These are phyloP conservation scores for Zaprionus taronus DNA, from an alignment of 1,140 invertebrate species.

Conservation along the genomic window DNA sequence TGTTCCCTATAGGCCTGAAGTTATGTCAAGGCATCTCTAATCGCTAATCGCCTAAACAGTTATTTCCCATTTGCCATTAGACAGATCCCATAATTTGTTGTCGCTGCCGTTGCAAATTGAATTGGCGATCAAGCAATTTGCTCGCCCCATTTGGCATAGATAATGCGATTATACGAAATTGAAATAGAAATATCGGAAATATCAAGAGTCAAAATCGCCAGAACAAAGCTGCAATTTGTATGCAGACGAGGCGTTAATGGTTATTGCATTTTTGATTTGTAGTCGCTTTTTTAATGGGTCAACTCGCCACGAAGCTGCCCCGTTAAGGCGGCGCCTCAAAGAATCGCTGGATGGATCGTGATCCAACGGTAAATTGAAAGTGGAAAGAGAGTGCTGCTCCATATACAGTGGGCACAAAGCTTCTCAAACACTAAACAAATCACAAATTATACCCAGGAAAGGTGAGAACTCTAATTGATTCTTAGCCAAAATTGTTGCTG, in stretches of 20 bases:
- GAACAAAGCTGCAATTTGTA: slow-evolving; percentile 14
- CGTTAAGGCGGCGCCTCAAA: not conserved
- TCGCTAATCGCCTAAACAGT: slow-evolving; percentile 18
- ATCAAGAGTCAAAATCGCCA: slow-evolving; percentile 36
- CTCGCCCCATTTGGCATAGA: slow-evolving; percentile 2
- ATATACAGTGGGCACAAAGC: not conserved
- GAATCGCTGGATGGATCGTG: not conserved
- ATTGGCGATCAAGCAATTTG: slow-evolving; percentile 33
- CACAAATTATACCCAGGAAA: not conserved
- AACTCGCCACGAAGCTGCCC: not conserved
- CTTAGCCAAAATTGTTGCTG: not conserved
- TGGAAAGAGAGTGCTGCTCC: not conserved
- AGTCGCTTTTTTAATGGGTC: not conserved
- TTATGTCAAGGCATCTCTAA: slow-evolving; percentile 18
- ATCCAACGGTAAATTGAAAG: not conserved
- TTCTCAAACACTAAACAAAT: not conserved
- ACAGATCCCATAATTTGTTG: slow-evolving; percentile 33
- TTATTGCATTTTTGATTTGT: slow-evolving; percentile 15
- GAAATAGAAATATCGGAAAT: slow-evolving; percentile 20
- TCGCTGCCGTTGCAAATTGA: slow-evolving; percentile 5
- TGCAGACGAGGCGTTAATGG: slow-evolving; percentile 4
- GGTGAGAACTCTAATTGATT: slow-evolving; percentile 4
- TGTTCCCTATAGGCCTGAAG: slow-evolving; percentile 18
- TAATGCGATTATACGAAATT: slow-evolving; percentile 23
- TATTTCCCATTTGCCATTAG: slow-evolving; percentile 31